A percentile compares a stretch with the other conserved stretches of the same genome.
phyloP scores from a whole-genome alignment of 2,888 invertebrate genomes.

The Zaprionus bogoriensis region DNA sequence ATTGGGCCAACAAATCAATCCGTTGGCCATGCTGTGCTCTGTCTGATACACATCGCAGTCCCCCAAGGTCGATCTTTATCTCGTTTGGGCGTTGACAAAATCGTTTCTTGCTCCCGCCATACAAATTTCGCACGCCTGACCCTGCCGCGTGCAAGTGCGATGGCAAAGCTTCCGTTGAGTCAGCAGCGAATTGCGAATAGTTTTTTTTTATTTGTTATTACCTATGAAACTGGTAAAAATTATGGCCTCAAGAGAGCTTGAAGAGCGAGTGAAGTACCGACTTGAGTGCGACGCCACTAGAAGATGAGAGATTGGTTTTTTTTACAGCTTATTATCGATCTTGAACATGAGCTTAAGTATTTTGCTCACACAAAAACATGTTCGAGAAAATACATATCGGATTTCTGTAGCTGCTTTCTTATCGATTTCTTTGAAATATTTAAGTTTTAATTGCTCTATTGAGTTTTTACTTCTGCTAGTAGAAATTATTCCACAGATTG shows the following conservation, averaged over 20 bases:
- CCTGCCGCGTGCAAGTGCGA: conserved; percentile 15
- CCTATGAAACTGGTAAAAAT: neutral
- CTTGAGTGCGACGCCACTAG: neutral
- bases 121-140: conserved; percentile 17
- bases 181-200: neutral
- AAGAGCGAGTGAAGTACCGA: neutral
- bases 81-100: conserved; percentile 40
- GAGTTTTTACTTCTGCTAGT: no score
- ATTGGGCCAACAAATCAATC: conserved; percentile 48
- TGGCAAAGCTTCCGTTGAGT: neutral
- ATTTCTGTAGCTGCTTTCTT: no score
- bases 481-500: neutral
- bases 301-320: neutral
- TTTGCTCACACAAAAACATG: no score
- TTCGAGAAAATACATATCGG: no score
- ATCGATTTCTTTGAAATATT: neutral
- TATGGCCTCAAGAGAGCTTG: neutral
- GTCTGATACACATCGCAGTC: conserved; percentile 24
- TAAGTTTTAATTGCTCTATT: no score
- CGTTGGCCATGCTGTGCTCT: conserved; percentile 36
- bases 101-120: conserved; percentile 34
- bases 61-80: conserved; percentile 48
- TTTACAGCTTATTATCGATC: neutral
- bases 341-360: neutral
- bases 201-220: neutral